Percentiles rank a stretch among this genome's conserved stretches.
These are phyloP conservation scores for Bujurquina vittata DNA, from an alignment of 2,113 vertebrate genomes.

Conservation along the genomic window DNA sequence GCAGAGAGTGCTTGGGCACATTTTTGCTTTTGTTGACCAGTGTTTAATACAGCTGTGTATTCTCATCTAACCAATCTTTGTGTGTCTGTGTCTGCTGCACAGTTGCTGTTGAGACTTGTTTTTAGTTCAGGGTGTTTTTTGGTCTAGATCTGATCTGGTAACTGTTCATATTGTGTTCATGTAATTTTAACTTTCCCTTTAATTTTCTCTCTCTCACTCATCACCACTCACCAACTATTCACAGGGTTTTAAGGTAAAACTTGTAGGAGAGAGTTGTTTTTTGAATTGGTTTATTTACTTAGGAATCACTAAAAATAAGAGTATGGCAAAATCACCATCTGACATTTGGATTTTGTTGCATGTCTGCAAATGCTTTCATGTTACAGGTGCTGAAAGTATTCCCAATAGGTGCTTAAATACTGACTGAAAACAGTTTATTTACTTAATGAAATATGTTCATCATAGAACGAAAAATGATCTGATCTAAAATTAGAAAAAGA, in stretches of 20 bases:
- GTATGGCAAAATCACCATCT: background rate
- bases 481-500: background rate
- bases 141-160: background rate
- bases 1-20: background rate
- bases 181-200: background rate
- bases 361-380: background rate
- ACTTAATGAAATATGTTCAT: background rate
- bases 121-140: background rate
- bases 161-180: constrained; percentile 6
- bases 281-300: background rate
- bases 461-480: background rate
- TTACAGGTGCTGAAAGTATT: background rate
- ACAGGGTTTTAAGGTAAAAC: background rate
- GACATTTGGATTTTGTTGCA: background rate
- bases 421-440: background rate
- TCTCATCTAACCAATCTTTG: background rate
- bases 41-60: background rate
- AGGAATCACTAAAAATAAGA: background rate
- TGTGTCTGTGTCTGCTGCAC: background rate
- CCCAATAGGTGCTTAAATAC: background rate
- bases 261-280: background rate
- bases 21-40: background rate
- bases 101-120: background rate
- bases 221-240: background rate
- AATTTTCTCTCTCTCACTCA: background rate